Evolutionary conservation across 2,797 vertebrate genomes (phyloP), one percentile per base, ranked within the genome.

Genomic region (Ctenopoma multispine): DNA sequence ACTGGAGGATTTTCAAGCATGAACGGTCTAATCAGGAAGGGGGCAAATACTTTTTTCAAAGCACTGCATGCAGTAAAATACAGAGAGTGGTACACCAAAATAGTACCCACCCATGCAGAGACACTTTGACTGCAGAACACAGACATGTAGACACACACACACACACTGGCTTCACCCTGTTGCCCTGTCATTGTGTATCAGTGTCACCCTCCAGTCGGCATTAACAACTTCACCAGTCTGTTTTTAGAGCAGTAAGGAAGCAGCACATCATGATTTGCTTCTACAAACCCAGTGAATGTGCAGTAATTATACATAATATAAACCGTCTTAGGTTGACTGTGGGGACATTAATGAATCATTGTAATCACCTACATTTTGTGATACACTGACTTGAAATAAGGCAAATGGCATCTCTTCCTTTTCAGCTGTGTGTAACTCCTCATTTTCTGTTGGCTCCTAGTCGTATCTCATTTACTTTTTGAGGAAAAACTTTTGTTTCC

Each of bases 141-240:
- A 60, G 23, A 51, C 46, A 46, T 34, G 49, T 29, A 38, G 9
- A n/a, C n/a, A n/a, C n/a, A n/a, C n/a, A n/a, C n/a, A 56, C 74
- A 53, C 69, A 72, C 63, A 41, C 29, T 60, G 69, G 60, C 60
- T 62, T 77, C 75, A 69, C 59, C 64, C 80, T n/a, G 59, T 70
- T 65, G 64, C 31, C 67, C 68, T 85, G 88, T 87, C 88, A 81
- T 8, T 69, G 81, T 81, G 72, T 78, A 77, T 89, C 84, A 88
- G 48, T 77, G 77, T 91, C 84, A 76, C 58, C 87, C 86, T 86
- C 71, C 71, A 63, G 87, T 77, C 51, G 24, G 62, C 69, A 61
- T 78, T 58, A 79, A 69, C 65, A 79, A 64, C 60, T 75, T 65
- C 71, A 57, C 61, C 72, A 6, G 60, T 66, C 71, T 86, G 80